A percentile compares a stretch with the other conserved stretches of the same genome.
phyloP scores from a whole-genome alignment of 1,140 invertebrate genomes.

The Neomicropteryx cornuta region DNA sequence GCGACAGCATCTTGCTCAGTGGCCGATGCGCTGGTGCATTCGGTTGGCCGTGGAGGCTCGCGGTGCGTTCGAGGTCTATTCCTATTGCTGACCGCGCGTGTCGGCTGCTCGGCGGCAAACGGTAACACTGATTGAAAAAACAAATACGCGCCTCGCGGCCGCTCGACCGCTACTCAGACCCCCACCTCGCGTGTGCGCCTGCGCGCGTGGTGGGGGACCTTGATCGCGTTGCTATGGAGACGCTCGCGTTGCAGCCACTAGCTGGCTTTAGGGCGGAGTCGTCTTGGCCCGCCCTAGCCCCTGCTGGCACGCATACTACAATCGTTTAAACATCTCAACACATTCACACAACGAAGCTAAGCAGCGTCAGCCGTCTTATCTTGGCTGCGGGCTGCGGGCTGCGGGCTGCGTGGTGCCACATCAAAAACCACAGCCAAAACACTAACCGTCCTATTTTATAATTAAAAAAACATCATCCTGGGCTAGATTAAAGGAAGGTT shows the following conservation, averaged over 20 bases:
- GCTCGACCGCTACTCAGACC: conserved; percentile 21
- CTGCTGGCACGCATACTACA: conserved; percentile 6
- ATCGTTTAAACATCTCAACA: too few relatives aligned
- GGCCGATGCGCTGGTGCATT: conserved; percentile 25
- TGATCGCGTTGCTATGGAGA: conserved; percentile 21
- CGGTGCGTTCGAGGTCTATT: not conserved
- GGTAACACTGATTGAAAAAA: conserved; percentile 42
- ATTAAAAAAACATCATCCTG: too few relatives aligned
- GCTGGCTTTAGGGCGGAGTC: conserved; percentile 4
- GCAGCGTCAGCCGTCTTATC: too few relatives aligned
- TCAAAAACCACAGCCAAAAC: too few relatives aligned
- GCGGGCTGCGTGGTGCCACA: too few relatives aligned
- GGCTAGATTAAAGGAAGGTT: too few relatives aligned
- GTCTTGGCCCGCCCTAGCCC: conserved; percentile 1
- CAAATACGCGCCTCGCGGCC: conserved; percentile 35
- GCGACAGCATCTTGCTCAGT: conserved; percentile 33
- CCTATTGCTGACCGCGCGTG: conserved; percentile 33
- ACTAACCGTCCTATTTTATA: too few relatives aligned
- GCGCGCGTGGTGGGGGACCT: conserved; percentile 9
- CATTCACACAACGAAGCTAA: too few relatives aligned
- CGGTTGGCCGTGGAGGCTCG: conserved; percentile 7
- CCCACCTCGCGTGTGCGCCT: conserved; percentile 18
- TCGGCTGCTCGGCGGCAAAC: conserved; percentile 37
- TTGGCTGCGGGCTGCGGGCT: too few relatives aligned
- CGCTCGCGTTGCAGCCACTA: conserved; percentile 4